Evolutionary conservation across 2,797 vertebrate species (phyloP), one percentile per base, ranked within the genome.

Genomic region (Gallinago solitaria): DNA sequence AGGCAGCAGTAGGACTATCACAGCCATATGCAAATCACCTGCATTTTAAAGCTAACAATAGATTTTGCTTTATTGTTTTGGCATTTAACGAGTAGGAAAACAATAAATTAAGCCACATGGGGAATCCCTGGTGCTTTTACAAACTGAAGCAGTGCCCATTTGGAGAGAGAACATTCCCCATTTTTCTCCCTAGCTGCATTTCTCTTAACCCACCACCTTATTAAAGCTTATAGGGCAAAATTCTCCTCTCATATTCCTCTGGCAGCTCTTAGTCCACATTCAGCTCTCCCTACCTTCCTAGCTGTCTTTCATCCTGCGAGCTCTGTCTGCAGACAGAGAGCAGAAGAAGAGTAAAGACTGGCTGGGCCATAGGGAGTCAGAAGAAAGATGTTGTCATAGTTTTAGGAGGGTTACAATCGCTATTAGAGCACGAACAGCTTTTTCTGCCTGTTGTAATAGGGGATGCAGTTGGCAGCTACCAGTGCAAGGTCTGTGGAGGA

Each of bases 51-150:
- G 94, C 85, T 93, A 96, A 92, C 93, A 75, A 60, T 97, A 96
- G 97, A 96, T 93, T 97, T 96, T 96, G 94, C 95, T 97, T 97
- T 96, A 95, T 95, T 90, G 96, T 96, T 79, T 87, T 96, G 96
- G 95, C 96, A 97, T 98, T 98, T 97, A 96, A 97, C 91, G 93
- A 97, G 97, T 97, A 90, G 91, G 95, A 96, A 96, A 95, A 93
- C 90, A 91, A 95, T 94, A 97, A 97, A 97, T 97, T 87, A 97
- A 97, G 93, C 95, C 96, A 95, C 87, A 59, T 86, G 90, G 93
- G 93, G 94, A 96, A 96, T 90, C 86, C 83, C 88, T 75, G 79
- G 73, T 85, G 95, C 48, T 82, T 83, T 91, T 95, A 90, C 89
- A 83, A 85, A 89, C 94, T 83, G 94, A 91, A 84, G 94, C 80